A percentile compares a stretch with the other conserved stretches of the same genome.
phyloP scores from a whole-genome alignment of 1,140 invertebrate genomes.

The Brachionus manjavacas region DNA sequence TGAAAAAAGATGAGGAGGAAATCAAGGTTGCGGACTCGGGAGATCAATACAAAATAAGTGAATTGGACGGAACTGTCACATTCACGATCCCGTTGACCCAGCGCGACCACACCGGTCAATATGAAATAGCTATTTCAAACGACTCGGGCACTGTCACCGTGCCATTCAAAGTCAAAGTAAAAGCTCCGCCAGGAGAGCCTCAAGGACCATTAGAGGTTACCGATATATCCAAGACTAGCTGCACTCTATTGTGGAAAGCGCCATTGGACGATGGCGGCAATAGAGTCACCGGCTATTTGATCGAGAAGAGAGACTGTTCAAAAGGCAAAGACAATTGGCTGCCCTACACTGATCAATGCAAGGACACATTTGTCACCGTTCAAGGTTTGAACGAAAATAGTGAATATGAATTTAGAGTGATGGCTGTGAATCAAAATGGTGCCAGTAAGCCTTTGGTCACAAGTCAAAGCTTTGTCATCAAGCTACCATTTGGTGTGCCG shows the following conservation, averaged over 20 bases:
- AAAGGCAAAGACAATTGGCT: slow-evolving; percentile 31
- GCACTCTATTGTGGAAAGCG: slow-evolving; percentile 69
- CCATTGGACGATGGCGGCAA: slow-evolving; percentile 84
- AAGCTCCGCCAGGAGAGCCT: slow-evolving; percentile 38
- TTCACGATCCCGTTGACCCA: slow-evolving; percentile 10
- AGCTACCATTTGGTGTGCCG: slow-evolving; percentile 35
- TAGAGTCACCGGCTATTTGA: slow-evolving; percentile 81
- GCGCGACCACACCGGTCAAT: slow-evolving; percentile 34
- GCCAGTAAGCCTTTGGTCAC: slow-evolving; percentile 75
- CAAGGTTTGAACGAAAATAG: slow-evolving; percentile 63
- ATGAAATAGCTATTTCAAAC: slow-evolving; percentile 33
- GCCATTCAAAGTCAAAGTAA: slow-evolving; percentile 41
- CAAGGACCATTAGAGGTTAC: slow-evolving; percentile 38
- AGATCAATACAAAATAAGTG: slow-evolving; percentile 5
- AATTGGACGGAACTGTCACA: slow-evolving; percentile 25
- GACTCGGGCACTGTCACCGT: slow-evolving; percentile 15
- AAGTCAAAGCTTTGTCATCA: slow-evolving; percentile 42
- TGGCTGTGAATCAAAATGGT: slow-evolving; percentile 93
- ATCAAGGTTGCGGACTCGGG: slow-evolving; percentile 66
- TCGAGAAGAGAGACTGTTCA: slow-evolving; percentile 67
- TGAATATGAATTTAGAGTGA: slow-evolving; percentile 90
- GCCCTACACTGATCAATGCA: slow-evolving; percentile 18
- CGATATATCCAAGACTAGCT: slow-evolving; percentile 34
- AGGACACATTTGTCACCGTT: slow-evolving; percentile 30
- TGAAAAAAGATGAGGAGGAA: slow-evolving; percentile 80